A percentile compares a stretch with the other conserved stretches of the same genome.
Conservation (phyloP, 2,113 vertebrate genomes). For the Calidris pygmaea region DNA sequence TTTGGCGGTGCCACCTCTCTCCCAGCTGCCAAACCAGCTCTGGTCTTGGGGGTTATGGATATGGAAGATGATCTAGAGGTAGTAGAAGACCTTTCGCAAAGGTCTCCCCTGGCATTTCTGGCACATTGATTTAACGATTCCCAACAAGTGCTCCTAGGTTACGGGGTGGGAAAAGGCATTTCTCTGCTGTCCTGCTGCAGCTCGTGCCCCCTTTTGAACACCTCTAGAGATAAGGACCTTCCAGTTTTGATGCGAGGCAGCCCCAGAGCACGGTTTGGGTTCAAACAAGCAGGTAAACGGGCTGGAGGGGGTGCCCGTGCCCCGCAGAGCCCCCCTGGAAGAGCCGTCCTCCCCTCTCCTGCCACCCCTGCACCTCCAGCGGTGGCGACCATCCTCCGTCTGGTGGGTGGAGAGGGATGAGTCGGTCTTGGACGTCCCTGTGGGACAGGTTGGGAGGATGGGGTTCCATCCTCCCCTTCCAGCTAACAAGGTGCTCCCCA, state of each 20-base stretch:
- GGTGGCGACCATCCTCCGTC: rapidly evolving
- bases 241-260: rapidly evolving
- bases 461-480: background rate
- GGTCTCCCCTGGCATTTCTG: background rate
- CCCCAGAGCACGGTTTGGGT: rapidly evolving
- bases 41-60: rapidly evolving
- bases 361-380: background rate
- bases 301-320: background rate
- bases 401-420: background rate
- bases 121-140: background rate
- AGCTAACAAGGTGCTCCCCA: background rate
- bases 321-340: background rate
- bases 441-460: background rate
- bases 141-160: rapidly evolving
- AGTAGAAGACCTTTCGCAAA: background rate
- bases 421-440: background rate
- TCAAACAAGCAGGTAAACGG: background rate
- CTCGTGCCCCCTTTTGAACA: background rate
- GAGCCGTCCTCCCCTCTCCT: background rate
- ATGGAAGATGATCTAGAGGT: rapidly evolving
- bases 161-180: background rate
- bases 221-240: background rate
- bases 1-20: background rate
- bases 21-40: background rate
- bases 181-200: background rate